phyloP scores from a whole-genome alignment of 2,888 invertebrate genomes.

The Argynnis bischoffii region DNA sequence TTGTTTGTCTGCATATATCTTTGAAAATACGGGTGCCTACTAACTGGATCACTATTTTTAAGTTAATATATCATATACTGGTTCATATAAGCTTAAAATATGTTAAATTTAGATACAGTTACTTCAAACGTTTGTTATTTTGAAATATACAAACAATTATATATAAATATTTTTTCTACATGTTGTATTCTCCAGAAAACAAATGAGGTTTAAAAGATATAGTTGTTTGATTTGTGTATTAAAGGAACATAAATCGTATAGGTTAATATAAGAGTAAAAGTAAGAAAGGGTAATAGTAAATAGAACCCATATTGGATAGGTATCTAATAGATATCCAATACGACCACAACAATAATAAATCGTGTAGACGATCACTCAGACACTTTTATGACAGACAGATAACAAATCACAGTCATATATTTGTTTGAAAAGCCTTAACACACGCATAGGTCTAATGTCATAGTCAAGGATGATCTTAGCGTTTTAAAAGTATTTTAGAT shows the following conservation, averaged over 20 bases:
- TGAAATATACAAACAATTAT: no score
- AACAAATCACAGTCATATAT: conserved; percentile 72
- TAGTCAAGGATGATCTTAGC: conserved; percentile 61
- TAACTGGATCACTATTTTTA: no score
- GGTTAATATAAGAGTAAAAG: conserved; percentile 10
- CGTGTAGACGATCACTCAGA: conserved; percentile 58
- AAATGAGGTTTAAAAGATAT: background rate
- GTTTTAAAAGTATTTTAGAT: conserved; percentile 75
- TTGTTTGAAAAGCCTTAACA: conserved; percentile 45
- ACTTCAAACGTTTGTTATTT: no score
- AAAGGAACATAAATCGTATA: conserved; percentile 10
- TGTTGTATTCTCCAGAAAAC: no score
- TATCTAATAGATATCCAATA: conserved; percentile 38
- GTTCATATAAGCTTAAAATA: no score
- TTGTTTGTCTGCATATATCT: no score
- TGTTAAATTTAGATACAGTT: no score
- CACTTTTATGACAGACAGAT: conserved; percentile 67
- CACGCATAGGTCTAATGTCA: conserved; percentile 45
- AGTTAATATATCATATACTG: no score
- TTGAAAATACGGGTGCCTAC: no score
- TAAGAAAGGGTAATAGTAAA: conserved; percentile 31
- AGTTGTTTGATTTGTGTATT: background rate
- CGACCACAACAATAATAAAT: conserved; percentile 61
- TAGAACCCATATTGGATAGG: conserved; percentile 16
- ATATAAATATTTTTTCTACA: no score